These are phyloP conservation scores for Ctenopoma kingsleyae DNA, from an alignment of 2,797 vertebrate species.

Conservation along the genomic window DNA sequence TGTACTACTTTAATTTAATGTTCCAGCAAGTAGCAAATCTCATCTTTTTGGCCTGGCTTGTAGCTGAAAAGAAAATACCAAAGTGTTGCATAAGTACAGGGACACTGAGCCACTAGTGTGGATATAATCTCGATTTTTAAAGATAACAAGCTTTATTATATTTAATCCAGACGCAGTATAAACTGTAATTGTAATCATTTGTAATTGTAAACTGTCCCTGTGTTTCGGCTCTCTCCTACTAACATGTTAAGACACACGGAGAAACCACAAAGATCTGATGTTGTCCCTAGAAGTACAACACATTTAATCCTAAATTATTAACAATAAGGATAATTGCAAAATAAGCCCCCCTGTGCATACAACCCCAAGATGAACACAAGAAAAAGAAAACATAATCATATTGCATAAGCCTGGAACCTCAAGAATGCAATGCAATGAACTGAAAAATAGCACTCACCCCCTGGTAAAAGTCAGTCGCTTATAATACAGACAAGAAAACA, in stretches of 20 bases:
- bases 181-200: neutral
- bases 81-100: neutral
- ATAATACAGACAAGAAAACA: neutral
- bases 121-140: neutral
- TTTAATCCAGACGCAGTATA: neutral
- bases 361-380: constrained; percentile 21
- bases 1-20: neutral
- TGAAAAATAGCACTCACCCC: constrained; percentile 21
- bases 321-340: constrained; percentile 28
- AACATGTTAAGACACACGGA: neutral
- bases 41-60: neutral
- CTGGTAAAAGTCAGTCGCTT: constrained; percentile 17
- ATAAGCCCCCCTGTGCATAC: constrained; percentile 13
- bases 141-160: neutral
- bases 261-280: neutral
- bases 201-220: no score
- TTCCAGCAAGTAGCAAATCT: neutral
- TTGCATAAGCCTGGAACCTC: constrained; percentile 46
- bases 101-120: neutral
- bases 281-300: constrained; percentile 4
- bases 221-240: neutral
- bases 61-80: neutral
- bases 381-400: constrained; percentile 41
- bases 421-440: constrained; percentile 24
- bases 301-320: neutral